Evolutionary conservation across 2,888 invertebrate genomes (phyloP), one percentile per base, ranked within the genome.

Genomic region (Notodonta dromedarius): DNA sequence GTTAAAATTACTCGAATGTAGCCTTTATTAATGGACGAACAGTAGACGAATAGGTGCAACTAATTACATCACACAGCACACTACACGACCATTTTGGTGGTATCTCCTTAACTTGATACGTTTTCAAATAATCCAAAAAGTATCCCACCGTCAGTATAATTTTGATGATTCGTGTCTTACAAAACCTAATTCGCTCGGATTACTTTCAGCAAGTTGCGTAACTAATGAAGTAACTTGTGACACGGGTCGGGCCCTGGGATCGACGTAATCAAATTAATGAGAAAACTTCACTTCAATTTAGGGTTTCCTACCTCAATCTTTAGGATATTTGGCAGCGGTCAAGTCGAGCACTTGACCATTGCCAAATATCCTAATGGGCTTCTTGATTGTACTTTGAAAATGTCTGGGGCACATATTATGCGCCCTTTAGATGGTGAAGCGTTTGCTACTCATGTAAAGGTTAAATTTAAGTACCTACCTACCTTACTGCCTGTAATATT

Each of bases 151-250:
- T 71, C 55, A 16, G 42, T 14, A 55, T 55, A 42, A 89, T 90
- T 89, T 80, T 66, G 79, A 84, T 82, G 83, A 89, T 87, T 89
- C 86, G 83, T 89, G 89, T 89, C 88, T 88, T 88, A 88, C 89
- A 89, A 87, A 89, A 87, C 86, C 87, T 89, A 89, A 90, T 90
- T 91, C 86, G 77, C 82, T 80, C 81, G 88, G 88, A 91, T 90
- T 91, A 92, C 91, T 91, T 91, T 90, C 86, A 86, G 86, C 85
- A 82, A 92, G 88, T 91, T 91, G 87, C 87, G 90, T 91, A 91
- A 91, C 91, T 92, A 93, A 91, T 92, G 91, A 92, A 92, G 92
- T 90, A 92, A 93, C 91, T 93, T 91, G 91, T 92, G 93, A 93
- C 93, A 91, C 90, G 91, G 93, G 92, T 91, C 91, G 88, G 86